These are phyloP conservation scores for Burhinus oedicnemus DNA, from an alignment of 2,113 vertebrate species.

Conservation along the genomic window DNA sequence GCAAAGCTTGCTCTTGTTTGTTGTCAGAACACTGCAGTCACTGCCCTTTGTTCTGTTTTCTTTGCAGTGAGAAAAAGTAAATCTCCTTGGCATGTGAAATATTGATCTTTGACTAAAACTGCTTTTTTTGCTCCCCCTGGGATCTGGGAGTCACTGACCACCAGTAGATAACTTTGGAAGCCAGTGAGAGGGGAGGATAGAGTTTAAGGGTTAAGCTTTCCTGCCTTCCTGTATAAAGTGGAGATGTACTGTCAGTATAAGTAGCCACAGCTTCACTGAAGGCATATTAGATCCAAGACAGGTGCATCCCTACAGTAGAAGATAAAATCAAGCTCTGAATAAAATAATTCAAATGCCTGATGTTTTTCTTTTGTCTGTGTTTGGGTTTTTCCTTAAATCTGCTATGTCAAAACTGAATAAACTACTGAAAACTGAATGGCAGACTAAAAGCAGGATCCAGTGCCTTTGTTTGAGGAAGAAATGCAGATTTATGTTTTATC, in stretches of 20 bases:
- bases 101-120: neutral
- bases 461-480: neutral
- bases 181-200: neutral
- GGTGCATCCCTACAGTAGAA: neutral
- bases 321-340: neutral
- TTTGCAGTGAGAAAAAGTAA: neutral
- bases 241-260: neutral
- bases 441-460: neutral
- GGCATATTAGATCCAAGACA: neutral
- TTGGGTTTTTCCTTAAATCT: neutral
- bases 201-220: neutral
- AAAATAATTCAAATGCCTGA: neutral
- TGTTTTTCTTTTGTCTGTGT: neutral
- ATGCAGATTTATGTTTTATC: neutral
- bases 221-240: neutral
- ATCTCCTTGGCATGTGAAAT: neutral
- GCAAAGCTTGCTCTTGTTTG: neutral
- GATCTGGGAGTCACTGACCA: neutral
- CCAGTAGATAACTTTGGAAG: neutral
- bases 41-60: neutral
- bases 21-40: neutral
- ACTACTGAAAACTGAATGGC: neutral
- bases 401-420: neutral
- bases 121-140: fast-evolving
- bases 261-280: neutral